A percentile compares a stretch with the other conserved stretches of the same genome.
These are phyloP conservation scores for Linurgus olivaceus DNA, from an alignment of 2,797 vertebrate species.

Conservation along the genomic window DNA sequence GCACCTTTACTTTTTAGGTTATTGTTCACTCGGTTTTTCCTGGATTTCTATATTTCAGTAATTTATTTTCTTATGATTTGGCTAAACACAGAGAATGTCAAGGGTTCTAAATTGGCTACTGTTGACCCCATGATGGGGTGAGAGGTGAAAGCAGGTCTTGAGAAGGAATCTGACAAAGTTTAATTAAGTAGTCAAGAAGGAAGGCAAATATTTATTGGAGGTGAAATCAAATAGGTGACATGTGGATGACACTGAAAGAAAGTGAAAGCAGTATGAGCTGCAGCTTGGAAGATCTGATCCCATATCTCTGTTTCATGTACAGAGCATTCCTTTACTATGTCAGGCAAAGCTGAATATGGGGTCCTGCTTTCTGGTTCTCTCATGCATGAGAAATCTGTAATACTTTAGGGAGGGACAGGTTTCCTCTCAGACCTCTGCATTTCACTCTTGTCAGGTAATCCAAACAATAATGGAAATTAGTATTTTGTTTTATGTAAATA, in stretches of 20 bases:
- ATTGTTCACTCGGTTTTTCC: neutral
- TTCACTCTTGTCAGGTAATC: slow-evolving; percentile 3
- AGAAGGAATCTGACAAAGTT: neutral
- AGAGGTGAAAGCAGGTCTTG: neutral
- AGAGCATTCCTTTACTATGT: neutral
- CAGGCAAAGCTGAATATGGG: neutral
- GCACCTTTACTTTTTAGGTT: neutral
- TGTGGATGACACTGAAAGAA: neutral
- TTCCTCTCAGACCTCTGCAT: neutral
- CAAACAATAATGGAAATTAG: slow-evolving; percentile 28
- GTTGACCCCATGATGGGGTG: neutral
- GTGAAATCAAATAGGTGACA: neutral
- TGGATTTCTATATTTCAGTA: neutral
- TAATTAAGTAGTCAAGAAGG: neutral
- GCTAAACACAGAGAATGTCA: neutral
- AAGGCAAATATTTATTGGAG: neutral
- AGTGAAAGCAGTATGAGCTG: neutral
- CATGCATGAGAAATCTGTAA: neutral
- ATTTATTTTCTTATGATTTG: neutral
- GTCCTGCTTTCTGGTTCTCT: neutral
- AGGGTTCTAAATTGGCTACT: neutral
- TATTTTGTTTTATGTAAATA: slow-evolving; percentile 58
- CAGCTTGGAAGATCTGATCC: neutral
- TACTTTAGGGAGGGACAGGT: neutral
- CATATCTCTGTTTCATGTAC: neutral